Base-by-base conservation (phyloP, 2,888 invertebrate species). In the Anaspis maculata region DNA sequence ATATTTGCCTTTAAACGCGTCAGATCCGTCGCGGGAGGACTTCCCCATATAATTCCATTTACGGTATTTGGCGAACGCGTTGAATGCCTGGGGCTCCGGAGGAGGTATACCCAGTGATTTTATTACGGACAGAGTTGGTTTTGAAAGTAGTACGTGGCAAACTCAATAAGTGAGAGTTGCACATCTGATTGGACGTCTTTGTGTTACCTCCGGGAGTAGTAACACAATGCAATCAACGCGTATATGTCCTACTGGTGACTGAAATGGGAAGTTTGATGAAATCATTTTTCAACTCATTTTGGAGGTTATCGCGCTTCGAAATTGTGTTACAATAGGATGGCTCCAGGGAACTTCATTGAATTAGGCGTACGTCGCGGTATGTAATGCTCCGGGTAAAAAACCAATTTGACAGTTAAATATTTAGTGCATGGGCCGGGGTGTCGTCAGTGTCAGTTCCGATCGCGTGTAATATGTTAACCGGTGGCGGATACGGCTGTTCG, bases 181-280 rank as follows among this genome's bases (percentile, higher is more conserved):
- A 61, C 57, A 59, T 59, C 61, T 66, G 64, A 66, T 66, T 66
- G 66, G 62, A 56, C 56, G 57, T 63, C 62, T 65, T 64, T 64
- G 60, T 62, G 63, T 61, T 61, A 62, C 61, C 61, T 61, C 56
- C 57, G 57, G 61, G 56, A 40, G 51, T 39, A 49, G 49, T 51
- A 50, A 48, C 55, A 62, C 62, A 64, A 64, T 63, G 63, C 56
- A 63, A 65, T 65, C 65, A 65, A 56, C 57, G 52, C 52, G 53
- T 57, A 56, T 56, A 59, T 51, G 52, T 48, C 50, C 46, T 47
- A 32, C 37, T 38, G 38, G 35, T 39, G 41, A 42, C 21, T 30
- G 31, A 45, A 42, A 47, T 45, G 32, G 40, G 39, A 43, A 44
- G 45, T 49, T 44, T 43, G 34, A 45, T 44, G 32, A 42, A 42